Base-by-base conservation (phyloP, 1,140 invertebrate species). In the Odontomachus brunneus region DNA sequence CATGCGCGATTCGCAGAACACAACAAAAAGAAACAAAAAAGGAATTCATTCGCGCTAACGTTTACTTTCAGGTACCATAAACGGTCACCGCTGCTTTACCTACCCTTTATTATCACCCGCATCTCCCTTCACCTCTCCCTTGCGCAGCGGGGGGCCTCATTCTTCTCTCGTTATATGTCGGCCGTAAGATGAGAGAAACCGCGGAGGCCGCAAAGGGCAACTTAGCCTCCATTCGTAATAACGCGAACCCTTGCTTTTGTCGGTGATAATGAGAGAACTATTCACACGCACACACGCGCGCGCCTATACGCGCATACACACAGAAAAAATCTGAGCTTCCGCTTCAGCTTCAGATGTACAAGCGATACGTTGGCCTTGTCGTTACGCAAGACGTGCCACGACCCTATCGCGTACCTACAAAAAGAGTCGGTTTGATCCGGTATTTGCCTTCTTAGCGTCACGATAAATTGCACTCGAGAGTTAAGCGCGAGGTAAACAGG, bases 141-240 rank as follows among this genome's bases (percentile, higher is more conserved):
- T 14, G 19, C 66, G 49, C 65, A 55, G 33, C 72, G 15, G 62
- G 48, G 48, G 38, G 44, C n/a, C 81, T 33, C 65, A 75, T 75
- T 83, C 75, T 82, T 74, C 59, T 75, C 80, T 83, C 71, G 55
- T 75, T 76, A 71, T 38, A 51, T 12, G 14, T 49, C 62, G 24
- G 15, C 15, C 17, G 62, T 59, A 60, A 51, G 12, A 19, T 44
- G n/a, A 44, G 80, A 48, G 48, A 67, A 65, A 71, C 38, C 44
- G 55, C 5, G 48, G 24, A 29, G 12, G 65, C 62, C 59, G n/a
- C 44, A 57, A 22, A 53, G 66, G 33, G 33, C 48, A 26, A 49
- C 38, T 69, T 24, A 65, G 17, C 72, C 65, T 62, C 49, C 24
- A 63, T 49, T 82, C 55, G 81, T 63, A 78, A 84, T 49, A 12